These are phyloP conservation scores for Microcebus ravelobensis DNA, from an alignment of 2,113 vertebrate genomes.

Conservation along the genomic window DNA sequence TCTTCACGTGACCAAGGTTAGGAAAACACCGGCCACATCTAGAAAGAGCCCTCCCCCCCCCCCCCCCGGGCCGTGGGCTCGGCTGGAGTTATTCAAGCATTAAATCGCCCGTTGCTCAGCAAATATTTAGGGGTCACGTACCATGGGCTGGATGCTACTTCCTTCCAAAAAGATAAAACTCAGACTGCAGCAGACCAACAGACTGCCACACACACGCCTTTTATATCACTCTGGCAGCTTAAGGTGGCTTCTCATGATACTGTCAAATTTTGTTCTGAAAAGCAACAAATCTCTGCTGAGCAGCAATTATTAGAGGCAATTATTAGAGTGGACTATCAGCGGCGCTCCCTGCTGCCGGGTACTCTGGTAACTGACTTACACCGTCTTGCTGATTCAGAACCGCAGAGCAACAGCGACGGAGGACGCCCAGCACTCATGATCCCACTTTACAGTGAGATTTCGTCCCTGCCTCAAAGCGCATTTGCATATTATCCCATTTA, in stretches of 20 bases:
- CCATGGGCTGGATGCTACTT: background rate
- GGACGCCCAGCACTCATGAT: background rate
- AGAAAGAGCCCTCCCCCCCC: background rate
- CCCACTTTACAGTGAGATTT: background rate
- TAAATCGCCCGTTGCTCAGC: background rate
- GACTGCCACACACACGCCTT: background rate
- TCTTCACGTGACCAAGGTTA: background rate
- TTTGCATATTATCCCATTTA: no score
- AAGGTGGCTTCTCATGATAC: background rate
- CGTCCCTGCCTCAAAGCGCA: background rate
- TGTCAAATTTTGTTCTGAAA: background rate
- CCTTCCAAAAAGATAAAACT: background rate
- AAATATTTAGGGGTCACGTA: background rate
- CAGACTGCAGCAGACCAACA: background rate
- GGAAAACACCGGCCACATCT: background rate
- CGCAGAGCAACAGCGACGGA: rapidly evolving
- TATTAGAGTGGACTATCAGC: no score
- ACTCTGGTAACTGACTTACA: no score
- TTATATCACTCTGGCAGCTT: background rate
- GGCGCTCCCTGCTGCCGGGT: background rate
- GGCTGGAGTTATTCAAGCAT: background rate
- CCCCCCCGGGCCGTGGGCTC: background rate
- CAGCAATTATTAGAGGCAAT: background rate
- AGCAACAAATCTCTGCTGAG: background rate
- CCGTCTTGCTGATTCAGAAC: background rate